phyloP scores from a whole-genome alignment of 2,113 vertebrate genomes.

The Myrmecobius fasciatus region DNA sequence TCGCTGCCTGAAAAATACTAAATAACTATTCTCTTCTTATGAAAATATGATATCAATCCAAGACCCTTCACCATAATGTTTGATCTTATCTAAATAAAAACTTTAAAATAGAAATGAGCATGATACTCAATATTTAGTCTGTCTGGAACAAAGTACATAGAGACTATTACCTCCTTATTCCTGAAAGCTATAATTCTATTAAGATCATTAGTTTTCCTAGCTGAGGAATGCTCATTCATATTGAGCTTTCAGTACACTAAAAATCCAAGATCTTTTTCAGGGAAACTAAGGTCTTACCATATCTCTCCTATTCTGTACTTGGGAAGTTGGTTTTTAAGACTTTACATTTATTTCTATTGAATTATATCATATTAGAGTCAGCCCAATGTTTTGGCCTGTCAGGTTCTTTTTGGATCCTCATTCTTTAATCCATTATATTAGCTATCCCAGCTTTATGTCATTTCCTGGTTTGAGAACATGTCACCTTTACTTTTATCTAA shows the following conservation, averaged over 20 bases:
- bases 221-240: background rate
- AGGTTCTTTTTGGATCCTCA: background rate
- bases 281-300: background rate
- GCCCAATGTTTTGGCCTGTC: background rate
- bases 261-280: background rate
- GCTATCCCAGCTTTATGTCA: background rate
- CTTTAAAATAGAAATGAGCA: background rate
- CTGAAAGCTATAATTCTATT: background rate
- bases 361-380: slow-evolving; percentile 1
- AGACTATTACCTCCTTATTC: background rate
- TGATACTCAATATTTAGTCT: background rate
- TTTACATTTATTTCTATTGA: background rate
- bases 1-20: background rate
- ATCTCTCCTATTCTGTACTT: background rate
- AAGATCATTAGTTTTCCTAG: background rate
- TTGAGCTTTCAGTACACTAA: background rate
- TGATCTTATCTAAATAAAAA: background rate
- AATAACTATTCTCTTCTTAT: background rate
- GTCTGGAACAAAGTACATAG: background rate
- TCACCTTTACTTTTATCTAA: background rate
- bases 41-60: background rate
- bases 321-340: background rate
- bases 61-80: background rate
- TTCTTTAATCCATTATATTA: background rate
- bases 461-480: background rate